Evolutionary conservation across 2,888 invertebrate species (phyloP), one percentile per base, ranked within the genome.

Genomic region (Crioceris asparagi): DNA sequence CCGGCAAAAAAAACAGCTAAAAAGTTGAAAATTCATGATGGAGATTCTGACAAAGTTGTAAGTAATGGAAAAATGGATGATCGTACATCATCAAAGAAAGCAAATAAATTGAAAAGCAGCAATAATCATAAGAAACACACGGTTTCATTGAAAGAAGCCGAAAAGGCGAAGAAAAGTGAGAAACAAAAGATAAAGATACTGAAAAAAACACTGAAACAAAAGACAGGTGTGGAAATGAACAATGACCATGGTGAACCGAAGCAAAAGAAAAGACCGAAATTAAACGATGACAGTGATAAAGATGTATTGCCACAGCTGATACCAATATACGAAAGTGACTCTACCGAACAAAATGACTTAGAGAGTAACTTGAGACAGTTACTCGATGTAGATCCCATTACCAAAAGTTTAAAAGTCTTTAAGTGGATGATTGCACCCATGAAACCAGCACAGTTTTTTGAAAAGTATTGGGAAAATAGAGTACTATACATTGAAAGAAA

Each of bases 401-500:
- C 47, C 3, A 45, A 53, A 29, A 47, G 54, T 17, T 35, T 50
- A 12, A 72, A 75, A 49, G 61, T 78, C 4, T 79, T 88, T 47
- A 68, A 74, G 47, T 83, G 82, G 79, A 66, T 90, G 48, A 72
- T 88, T 11, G 71, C 77, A 50, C 86, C 87, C 0, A 66, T 79
- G 3, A 59, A 32, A 4, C 50, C 49, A 12, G 43, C 41, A 33
- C 30, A 35, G 14, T 55, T 62, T 54, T 67, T 53, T 51, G 69
- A 68, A 1, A 61, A 71, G n/a, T 70, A 77, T 43, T 94, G 92
- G 91, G 92, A 94, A 60, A 78, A 76, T 45, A 75, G 75, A 46
- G 83, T 87, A 0, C 60, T 88, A 16, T 72, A 82, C 39, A 74
- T 93, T 27, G 68, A 75, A 35, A 71, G 81, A 14, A 68, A 70